Percentiles rank a stretch among this genome's conserved stretches.
Evolutionary conservation across 1,140 invertebrate genomes (phyloP).

Genomic region (Drosophila kepulauana): DNA sequence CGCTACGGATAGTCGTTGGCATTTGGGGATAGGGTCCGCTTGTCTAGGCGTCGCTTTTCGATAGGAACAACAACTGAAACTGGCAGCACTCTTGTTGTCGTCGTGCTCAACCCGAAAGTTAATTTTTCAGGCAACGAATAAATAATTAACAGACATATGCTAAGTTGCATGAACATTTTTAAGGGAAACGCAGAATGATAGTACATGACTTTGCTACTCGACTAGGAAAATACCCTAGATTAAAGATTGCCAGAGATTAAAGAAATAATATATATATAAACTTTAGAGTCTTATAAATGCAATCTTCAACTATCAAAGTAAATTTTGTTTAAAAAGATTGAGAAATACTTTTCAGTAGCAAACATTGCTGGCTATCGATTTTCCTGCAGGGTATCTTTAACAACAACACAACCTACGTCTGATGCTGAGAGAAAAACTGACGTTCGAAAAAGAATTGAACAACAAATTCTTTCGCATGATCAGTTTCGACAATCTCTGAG

Average conservation of each 20-base stretch:
- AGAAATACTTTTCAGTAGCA: too few relatives aligned
- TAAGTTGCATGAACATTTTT: slow-evolving; percentile 75
- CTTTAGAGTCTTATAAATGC: too few relatives aligned
- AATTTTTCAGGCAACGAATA: slow-evolving; percentile 84
- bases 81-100: slow-evolving; percentile 71
- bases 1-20: slow-evolving; percentile 6
- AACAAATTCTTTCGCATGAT: slow-evolving; percentile 77
- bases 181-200: slow-evolving; percentile 29
- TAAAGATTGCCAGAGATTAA: not conserved
- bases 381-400: slow-evolving; percentile 22
- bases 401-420: slow-evolving; percentile 9
- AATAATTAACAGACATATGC: slow-evolving; percentile 78
- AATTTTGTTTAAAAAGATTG: too few relatives aligned
- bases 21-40: slow-evolving; percentile 13
- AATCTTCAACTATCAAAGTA: too few relatives aligned
- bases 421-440: slow-evolving; percentile 41
- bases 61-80: slow-evolving; percentile 38
- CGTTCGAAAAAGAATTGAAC: slow-evolving; percentile 44
- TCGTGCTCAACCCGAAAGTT: slow-evolving; percentile 64
- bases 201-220: not conserved
- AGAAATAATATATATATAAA: too few relatives aligned
- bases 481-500: slow-evolving; percentile 52
- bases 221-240: slow-evolving; percentile 21
- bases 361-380: not conserved
- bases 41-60: slow-evolving; percentile 14